phyloP scores from a whole-genome alignment of 2,888 invertebrate species.

The Stenolophus ochropezus region DNA sequence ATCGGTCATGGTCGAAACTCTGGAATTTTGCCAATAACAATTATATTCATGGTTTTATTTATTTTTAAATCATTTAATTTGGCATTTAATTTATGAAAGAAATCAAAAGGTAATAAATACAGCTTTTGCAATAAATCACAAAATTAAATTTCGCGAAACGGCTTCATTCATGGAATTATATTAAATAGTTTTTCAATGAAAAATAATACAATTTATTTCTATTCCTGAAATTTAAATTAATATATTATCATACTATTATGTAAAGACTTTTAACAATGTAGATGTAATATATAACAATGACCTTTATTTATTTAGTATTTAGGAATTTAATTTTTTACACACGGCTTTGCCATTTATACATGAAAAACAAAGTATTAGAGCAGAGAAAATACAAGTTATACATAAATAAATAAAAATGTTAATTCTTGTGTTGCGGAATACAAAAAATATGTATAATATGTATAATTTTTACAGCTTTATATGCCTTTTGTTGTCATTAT shows the following conservation, averaged over 20 bases:
- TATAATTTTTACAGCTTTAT: constrained; percentile 1
- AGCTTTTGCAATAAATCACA: no score
- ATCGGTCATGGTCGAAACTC: background rate
- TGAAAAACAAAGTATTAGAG: background rate
- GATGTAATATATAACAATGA: background rate
- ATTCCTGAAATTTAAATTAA: no score
- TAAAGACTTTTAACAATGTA: no score
- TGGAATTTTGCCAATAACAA: constrained; percentile 5
- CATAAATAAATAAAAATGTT: background rate
- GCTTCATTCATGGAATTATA: no score
- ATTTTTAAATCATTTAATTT: background rate
- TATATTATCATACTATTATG: no score
- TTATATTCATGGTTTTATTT: background rate
- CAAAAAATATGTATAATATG: constrained; percentile 3
- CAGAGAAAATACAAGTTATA: background rate
- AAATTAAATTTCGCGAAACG: no score
- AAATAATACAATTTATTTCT: background rate
- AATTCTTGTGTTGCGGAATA: background rate
- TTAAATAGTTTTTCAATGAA: background rate
- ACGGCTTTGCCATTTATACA: background rate
- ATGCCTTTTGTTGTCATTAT: background rate
- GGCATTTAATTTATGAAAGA: no score
- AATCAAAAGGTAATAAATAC: no score
- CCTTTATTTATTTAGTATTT: no score
- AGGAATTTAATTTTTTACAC: no score